Base-by-base conservation (phyloP, 2,113 vertebrate genomes). In the Agelaius phoeniceus region DNA sequence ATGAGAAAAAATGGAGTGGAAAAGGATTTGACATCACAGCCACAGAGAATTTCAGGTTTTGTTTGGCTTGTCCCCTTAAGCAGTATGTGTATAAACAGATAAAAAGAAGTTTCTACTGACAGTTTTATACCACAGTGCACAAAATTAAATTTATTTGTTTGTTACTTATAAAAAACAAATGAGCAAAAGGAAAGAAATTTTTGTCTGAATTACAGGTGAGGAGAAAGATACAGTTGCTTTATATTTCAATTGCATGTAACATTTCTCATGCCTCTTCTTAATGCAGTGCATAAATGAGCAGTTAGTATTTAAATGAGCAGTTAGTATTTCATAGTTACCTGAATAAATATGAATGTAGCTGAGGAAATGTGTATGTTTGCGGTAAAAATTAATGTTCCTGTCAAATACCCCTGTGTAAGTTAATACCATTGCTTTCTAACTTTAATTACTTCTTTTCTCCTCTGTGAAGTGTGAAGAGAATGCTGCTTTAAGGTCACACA, bases 401-500 rank as follows among this genome's bases (percentile, higher is more conserved):
- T 92, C 57, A 86, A 59, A 81, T 68, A 68, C 10, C 24, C 20
- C 24, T 72, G 24, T 80, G 14, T 81, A 46, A 71, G 59, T 54
- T 71, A 78, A 66, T 81, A 39, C 48, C 11, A 10, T 51, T 91
- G 43, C 48, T 77, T 91, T 91, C 83, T 69, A 63, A 72, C 51
- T 93, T 80, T 87, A 83, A 87, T 89, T 69, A 73, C 57, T 77
- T 87, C 85, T 84, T 84, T 96, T 89, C 66, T 96, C 31, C 72
- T 95, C 57, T 79, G 61, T 96, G 49, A 67, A 98, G 98, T 90
- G 91, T 95, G 89, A 97, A 72, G 97, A 97, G 93, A 95, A 86
- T 54, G 84, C 89, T 87, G 39, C 57, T 84, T 2, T 78, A 24
- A 89, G 46, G 89, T 92, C 96, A 15, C 18, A 55, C 0, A 61